A percentile compares a stretch with the other conserved stretches of the same genome.
Conservation (phyloP, 2,888 invertebrate genomes). For the Stegana nigrithorax region DNA sequence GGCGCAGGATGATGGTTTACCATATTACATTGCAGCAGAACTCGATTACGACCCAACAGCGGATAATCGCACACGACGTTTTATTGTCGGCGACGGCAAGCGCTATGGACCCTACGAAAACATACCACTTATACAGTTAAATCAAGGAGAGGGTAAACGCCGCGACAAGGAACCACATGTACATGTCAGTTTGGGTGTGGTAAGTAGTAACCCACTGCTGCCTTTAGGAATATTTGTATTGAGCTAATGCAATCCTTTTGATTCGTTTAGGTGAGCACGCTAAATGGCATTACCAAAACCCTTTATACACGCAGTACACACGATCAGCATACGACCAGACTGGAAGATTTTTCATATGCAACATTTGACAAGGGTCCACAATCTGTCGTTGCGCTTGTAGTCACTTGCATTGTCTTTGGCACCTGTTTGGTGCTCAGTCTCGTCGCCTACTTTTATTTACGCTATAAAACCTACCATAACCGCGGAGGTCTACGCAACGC, state of each 20-base stretch:
- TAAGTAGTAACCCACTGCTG: slow-evolving; percentile 69
- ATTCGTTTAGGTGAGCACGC: slow-evolving; percentile 64
- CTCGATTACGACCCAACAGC: slow-evolving; percentile 72
- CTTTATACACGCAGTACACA: slow-evolving; percentile 74
- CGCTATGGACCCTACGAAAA: slow-evolving; percentile 82
- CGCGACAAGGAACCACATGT: slow-evolving; percentile 73
- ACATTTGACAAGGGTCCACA: slow-evolving; percentile 59
- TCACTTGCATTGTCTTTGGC: slow-evolving; percentile 80
- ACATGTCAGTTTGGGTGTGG: slow-evolving; percentile 78
- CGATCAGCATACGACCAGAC: slow-evolving; percentile 63
- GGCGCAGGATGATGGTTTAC: slow-evolving; percentile 76
- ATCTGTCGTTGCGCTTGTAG: slow-evolving; percentile 68
- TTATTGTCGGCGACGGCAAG: slow-evolving; percentile 81
- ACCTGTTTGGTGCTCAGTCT: slow-evolving; percentile 74
- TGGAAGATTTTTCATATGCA: slow-evolving; percentile 58
- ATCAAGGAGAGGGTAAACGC: slow-evolving; percentile 23
- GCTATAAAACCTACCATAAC: slow-evolving; percentile 65
- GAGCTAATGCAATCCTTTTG: not conserved
- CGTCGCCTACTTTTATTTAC: slow-evolving; percentile 70
- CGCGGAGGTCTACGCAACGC: slow-evolving; percentile 68
- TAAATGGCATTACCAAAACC: slow-evolving; percentile 75
- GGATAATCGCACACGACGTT: slow-evolving; percentile 73
- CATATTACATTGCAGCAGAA: slow-evolving; percentile 87
- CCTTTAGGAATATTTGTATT: not conserved
- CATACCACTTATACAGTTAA: slow-evolving; percentile 72